Percentiles rank a stretch among this genome's conserved stretches.
phyloP scores from a whole-genome alignment of 2,797 vertebrate genomes.

The Argya squamiceps region DNA sequence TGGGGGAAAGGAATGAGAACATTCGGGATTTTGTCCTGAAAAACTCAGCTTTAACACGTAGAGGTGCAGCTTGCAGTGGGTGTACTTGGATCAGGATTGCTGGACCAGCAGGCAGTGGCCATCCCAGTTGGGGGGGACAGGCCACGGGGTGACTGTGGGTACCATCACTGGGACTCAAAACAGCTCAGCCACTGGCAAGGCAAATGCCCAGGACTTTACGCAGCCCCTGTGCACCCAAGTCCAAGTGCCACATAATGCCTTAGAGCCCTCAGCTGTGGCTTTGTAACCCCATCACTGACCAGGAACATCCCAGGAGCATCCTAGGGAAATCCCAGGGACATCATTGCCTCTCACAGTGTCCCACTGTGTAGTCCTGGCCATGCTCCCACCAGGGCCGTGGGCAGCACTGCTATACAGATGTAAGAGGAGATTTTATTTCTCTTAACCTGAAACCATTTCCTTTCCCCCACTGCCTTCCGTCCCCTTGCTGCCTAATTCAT shows the following conservation, averaged over 20 bases:
- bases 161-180: background rate
- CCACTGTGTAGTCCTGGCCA: rapidly evolving
- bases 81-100: background rate
- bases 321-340: background rate
- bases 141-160: background rate
- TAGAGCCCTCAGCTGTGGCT: background rate
- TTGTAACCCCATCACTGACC: rapidly evolving
- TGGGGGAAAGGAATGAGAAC: background rate
- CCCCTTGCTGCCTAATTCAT: background rate
- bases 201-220: background rate
- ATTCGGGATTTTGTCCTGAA: background rate
- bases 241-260: background rate
- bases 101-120: background rate
- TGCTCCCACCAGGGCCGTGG: background rate
- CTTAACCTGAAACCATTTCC: conserved; percentile 70
- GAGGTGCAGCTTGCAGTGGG: background rate
- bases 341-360: background rate
- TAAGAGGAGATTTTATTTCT: conserved; percentile 67
- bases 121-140: background rate
- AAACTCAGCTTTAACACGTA: rapidly evolving
- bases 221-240: background rate
- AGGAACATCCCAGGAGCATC: background rate
- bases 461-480: conserved; percentile 45
- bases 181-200: background rate
- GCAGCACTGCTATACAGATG: conserved; percentile 23